A percentile compares a stretch with the other conserved stretches of the same genome.
These are phyloP conservation scores for Mamestra brassicae DNA, from an alignment of 2,888 invertebrate species.

Conservation along the genomic window DNA sequence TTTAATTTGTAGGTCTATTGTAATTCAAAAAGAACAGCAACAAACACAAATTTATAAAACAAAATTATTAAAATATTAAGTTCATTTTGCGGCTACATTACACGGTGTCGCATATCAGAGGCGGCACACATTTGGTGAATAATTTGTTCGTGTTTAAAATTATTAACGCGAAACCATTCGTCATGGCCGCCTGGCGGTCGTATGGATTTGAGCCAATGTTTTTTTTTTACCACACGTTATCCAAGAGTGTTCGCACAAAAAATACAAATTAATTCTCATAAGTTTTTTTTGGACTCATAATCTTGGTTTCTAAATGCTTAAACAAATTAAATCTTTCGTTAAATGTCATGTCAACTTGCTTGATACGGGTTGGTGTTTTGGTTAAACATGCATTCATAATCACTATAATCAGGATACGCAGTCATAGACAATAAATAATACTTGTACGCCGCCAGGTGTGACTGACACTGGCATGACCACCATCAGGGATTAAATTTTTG, in stretches of 20 bases:
- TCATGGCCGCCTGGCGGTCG: slow-evolving; percentile 66
- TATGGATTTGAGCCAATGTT: slow-evolving; percentile 42
- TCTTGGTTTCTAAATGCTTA: slow-evolving; percentile 18
- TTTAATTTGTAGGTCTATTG: no score
- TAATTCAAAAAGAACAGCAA: background rate
- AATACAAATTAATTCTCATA: slow-evolving; percentile 29
- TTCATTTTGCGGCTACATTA: slow-evolving; percentile 63
- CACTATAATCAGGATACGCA: background rate
- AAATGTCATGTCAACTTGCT: slow-evolving; percentile 26
- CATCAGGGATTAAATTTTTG: no score
- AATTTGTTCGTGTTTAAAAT: slow-evolving; percentile 85
- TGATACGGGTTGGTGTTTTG: slow-evolving; percentile 22
- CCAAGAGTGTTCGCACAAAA: slow-evolving; percentile 22
- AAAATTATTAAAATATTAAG: slow-evolving; percentile 59
- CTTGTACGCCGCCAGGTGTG: no score
- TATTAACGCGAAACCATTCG: slow-evolving; percentile 74
- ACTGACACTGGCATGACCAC: no score
- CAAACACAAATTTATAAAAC: slow-evolving; percentile 48
- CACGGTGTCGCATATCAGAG: slow-evolving; percentile 82
- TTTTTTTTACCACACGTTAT: slow-evolving; percentile 40
- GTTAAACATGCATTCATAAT: background rate
- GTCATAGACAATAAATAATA: no score
- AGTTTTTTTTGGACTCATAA: background rate
- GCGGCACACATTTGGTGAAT: slow-evolving; percentile 79
- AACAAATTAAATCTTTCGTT: slow-evolving; percentile 26